phyloP scores from a whole-genome alignment of 2,888 invertebrate genomes.

The Apamea monoglypha region DNA sequence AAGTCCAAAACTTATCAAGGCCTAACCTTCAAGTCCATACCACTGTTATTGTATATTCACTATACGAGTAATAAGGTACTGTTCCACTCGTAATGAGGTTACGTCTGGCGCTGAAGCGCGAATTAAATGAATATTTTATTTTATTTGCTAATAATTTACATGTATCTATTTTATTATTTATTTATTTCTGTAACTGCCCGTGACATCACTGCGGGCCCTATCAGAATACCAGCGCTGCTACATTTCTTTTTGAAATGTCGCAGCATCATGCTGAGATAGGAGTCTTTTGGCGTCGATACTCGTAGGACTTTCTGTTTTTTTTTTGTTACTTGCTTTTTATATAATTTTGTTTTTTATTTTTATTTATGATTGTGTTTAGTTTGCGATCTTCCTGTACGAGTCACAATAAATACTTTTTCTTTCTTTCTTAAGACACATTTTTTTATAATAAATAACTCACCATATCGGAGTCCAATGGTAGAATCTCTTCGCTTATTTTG shows the following conservation, averaged over 20 bases:
- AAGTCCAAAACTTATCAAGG: neutral
- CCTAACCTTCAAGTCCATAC: neutral
- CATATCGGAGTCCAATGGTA: conserved; percentile 52
- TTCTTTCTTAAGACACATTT: neutral
- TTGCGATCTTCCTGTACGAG: neutral
- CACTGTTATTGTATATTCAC: neutral
- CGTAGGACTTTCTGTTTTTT: neutral
- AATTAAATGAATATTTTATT: neutral
- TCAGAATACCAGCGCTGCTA: neutral
- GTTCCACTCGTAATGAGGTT: neutral
- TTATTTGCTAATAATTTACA: neutral
- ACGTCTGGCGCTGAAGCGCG: neutral
- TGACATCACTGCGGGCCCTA: neutral
- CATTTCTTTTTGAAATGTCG: neutral
- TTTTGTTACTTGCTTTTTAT: neutral
- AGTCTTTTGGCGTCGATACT: neutral
- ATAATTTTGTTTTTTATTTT: neutral
- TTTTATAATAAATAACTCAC: conserved; percentile 38
- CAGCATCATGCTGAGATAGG: neutral
- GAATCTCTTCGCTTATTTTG: conserved; percentile 64
- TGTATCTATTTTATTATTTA: neutral
- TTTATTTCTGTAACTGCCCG: neutral
- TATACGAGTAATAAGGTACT: neutral
- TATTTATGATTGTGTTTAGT: neutral
- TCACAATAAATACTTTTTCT: neutral